These are phyloP conservation scores for Himalopsyche japonica DNA, from an alignment of 2,888 invertebrate species.

Conservation along the genomic window DNA sequence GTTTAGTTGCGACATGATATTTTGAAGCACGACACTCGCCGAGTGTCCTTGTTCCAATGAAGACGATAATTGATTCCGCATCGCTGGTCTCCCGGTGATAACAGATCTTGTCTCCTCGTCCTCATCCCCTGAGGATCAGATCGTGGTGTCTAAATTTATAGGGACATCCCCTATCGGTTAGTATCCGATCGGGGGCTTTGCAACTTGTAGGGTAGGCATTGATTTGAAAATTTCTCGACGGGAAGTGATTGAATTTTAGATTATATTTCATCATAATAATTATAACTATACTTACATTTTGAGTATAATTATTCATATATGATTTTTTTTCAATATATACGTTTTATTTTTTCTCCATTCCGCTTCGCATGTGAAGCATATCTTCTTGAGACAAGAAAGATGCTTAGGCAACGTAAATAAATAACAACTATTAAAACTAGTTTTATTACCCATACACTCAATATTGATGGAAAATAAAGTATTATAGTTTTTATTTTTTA, in stretches of 20 bases:
- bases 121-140: conserved; percentile 13
- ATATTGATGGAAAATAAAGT: too few relatives aligned
- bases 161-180: background rate
- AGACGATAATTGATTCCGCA: conserved; percentile 27
- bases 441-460: too few relatives aligned
- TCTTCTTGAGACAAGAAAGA: too few relatives aligned
- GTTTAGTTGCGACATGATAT: background rate
- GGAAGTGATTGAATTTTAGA: background rate
- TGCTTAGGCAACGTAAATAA: too few relatives aligned
- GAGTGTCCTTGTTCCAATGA: conserved; percentile 18
- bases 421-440: too few relatives aligned
- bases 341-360: too few relatives aligned
- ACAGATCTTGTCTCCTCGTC: conserved; percentile 8
- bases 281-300: too few relatives aligned
- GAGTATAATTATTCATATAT: too few relatives aligned
- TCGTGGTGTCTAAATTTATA: conserved; percentile 13
- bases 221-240: background rate
- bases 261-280: too few relatives aligned
- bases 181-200: background rate
- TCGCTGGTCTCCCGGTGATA: conserved; percentile 11
- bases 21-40: conserved; percentile 2
- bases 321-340: too few relatives aligned
- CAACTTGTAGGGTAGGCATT: background rate
- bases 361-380: too few relatives aligned
- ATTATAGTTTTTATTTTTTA: too few relatives aligned